Percentiles rank a stretch among this genome's conserved stretches.
Evolutionary conservation across 2,797 vertebrate genomes (phyloP).

Genomic region (Thalassophryne amazonica): DNA sequence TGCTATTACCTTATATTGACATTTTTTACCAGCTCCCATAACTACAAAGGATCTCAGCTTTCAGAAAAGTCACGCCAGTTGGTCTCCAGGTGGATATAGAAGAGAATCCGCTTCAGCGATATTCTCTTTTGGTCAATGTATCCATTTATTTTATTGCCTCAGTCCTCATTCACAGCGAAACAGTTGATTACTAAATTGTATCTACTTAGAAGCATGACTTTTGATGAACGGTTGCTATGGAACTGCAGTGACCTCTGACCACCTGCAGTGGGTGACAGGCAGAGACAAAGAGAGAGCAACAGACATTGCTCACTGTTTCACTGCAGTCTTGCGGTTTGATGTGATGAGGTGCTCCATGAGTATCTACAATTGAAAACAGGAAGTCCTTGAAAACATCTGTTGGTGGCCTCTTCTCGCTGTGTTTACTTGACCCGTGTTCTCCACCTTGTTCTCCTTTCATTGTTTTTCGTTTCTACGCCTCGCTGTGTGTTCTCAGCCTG

Average conservation of each 20-base stretch:
- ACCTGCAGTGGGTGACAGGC: neutral
- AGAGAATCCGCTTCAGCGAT: neutral
- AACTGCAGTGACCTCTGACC: neutral
- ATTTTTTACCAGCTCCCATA: too few species aligned
- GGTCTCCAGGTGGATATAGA: too few species aligned
- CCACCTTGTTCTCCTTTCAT: neutral
- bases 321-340: neutral
- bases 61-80: neutral
- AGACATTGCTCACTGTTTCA: too few species aligned
- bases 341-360: neutral
- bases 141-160: too few species aligned
- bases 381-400: neutral
- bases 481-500: neutral
- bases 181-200: constrained; percentile 12
- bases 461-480: too few species aligned
- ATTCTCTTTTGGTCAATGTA: neutral
- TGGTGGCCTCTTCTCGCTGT: neutral
- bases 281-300: neutral
- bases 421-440: neutral
- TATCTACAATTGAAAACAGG: neutral
- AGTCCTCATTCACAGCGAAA: neutral
- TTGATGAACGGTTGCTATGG: constrained; percentile 19
- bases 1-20: too few species aligned
- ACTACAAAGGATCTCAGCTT: neutral
- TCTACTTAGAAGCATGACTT: neutral